These are phyloP conservation scores for Sylvia borin DNA, from an alignment of 2,797 vertebrate species.

Conservation along the genomic window DNA sequence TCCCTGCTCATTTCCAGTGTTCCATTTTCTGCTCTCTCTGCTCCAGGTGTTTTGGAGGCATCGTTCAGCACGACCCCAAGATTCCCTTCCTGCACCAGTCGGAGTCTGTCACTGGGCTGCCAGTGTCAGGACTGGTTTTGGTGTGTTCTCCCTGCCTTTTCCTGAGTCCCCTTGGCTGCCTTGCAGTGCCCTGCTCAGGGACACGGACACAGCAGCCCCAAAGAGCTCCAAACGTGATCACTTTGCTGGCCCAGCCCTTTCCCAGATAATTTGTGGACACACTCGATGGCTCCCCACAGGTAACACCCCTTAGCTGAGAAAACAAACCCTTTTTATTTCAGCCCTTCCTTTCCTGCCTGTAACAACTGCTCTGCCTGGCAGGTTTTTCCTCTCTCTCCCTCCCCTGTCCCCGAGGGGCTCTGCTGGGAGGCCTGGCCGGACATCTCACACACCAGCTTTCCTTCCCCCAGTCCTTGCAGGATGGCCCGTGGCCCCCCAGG, in stretches of 20 bases:
- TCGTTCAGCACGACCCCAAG: background rate
- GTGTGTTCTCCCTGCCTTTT: background rate
- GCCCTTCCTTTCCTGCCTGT: background rate
- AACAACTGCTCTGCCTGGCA: background rate
- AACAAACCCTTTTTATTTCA: background rate
- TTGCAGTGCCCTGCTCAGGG: background rate
- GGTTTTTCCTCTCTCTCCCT: background rate
- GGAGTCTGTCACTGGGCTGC: background rate
- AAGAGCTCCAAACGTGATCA: accelerated
- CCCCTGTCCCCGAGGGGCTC: accelerated
- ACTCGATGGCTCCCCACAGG: background rate
- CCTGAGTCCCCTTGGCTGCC: background rate
- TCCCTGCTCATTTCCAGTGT: background rate
- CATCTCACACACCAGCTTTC: background rate
- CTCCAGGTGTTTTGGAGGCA: background rate
- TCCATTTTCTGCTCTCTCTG: background rate
- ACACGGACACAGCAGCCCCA: background rate
- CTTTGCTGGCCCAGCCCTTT: background rate
- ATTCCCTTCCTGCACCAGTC: background rate
- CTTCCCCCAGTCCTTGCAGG: background rate
- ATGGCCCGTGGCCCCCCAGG: background rate
- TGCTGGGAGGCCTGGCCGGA: background rate
- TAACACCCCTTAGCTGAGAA: background rate
- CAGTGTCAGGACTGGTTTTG: background rate
- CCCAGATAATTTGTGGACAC: background rate